phyloP scores from a whole-genome alignment of 2,113 vertebrate species.

The Oriolus oriolus region DNA sequence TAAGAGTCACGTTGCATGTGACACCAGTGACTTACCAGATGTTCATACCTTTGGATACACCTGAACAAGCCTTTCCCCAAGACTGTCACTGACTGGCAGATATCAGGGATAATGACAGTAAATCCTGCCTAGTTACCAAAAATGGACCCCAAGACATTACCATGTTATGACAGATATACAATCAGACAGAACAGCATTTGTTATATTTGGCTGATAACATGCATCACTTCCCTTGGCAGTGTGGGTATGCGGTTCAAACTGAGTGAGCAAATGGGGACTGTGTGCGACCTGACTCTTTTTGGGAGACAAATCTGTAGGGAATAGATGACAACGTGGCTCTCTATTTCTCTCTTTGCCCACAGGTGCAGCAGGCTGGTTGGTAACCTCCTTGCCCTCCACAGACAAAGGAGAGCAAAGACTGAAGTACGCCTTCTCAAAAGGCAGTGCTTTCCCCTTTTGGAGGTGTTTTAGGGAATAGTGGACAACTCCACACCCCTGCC shows the following conservation, averaged over 20 bases:
- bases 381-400: background rate
- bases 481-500: background rate
- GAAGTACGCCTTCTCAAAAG: background rate
- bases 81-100: background rate
- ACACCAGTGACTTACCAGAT: background rate
- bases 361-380: background rate
- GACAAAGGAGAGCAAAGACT: background rate
- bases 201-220: background rate
- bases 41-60: background rate
- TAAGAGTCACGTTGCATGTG: background rate
- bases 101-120: background rate
- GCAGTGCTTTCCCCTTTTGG: background rate
- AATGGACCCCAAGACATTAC: background rate
- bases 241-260: fast-evolving
- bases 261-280: background rate
- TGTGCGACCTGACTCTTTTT: background rate
- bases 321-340: background rate
- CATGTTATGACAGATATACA: background rate
- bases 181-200: background rate
- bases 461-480: background rate
- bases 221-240: background rate
- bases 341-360: background rate
- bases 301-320: background rate
- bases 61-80: background rate
- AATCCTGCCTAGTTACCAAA: background rate